Percentiles rank a stretch among this genome's conserved stretches.
Evolutionary conservation across 2,113 vertebrate genomes (phyloP).

Genomic region (Callorhinus ursinus): DNA sequence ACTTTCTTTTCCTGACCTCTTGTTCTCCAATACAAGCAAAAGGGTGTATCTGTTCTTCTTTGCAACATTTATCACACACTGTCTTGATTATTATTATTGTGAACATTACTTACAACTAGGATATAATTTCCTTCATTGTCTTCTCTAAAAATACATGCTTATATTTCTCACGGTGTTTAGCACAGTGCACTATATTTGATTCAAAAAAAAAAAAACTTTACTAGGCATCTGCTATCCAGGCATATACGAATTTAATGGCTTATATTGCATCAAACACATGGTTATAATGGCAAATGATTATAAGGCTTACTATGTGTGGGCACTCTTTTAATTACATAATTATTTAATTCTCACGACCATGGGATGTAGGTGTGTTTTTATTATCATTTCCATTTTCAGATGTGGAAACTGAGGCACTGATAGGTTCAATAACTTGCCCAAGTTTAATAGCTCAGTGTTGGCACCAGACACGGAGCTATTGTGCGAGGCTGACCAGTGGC

Average conservation of each 20-base stretch:
- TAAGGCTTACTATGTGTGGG: background rate
- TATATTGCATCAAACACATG: background rate
- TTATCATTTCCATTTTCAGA: conserved; percentile 20
- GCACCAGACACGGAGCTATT: background rate
- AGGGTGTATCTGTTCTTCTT: conserved; percentile 7
- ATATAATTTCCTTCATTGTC: conserved; percentile 3
- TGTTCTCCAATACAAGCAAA: background rate
- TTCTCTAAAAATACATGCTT: background rate
- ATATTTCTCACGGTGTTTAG: background rate
- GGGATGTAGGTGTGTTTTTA: background rate
- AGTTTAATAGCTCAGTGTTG: background rate
- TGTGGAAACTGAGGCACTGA: conserved; percentile 16
- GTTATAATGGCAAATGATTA: conserved; percentile 11
- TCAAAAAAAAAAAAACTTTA: background rate
- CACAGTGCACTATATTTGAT: background rate
- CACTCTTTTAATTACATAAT: background rate
- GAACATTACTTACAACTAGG: conserved; percentile 4
- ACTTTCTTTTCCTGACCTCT: background rate
- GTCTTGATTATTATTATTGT: background rate
- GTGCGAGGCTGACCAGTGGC: background rate
- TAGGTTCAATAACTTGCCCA: background rate
- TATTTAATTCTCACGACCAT: background rate
- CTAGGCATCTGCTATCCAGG: background rate
- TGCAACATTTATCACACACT: background rate
- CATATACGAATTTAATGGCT: background rate